Conservation (phyloP, 1,140 invertebrate species). For the Armadillidium nasatum region DNA sequence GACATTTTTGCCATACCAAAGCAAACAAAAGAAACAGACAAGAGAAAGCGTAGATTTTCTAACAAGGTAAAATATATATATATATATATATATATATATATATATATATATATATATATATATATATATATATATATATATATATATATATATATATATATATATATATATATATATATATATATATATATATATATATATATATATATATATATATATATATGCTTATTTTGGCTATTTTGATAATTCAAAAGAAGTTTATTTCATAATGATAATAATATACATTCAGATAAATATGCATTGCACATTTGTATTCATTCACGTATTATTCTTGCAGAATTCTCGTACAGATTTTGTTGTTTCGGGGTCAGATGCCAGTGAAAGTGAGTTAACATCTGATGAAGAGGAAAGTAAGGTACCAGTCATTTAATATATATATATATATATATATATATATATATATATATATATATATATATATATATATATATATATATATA, state of each 20-base stretch:
- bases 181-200: too few relatives aligned
- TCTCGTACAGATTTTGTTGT: conserved; percentile 21
- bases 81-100: too few relatives aligned
- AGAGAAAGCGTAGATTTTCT: not conserved
- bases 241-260: too few relatives aligned
- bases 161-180: too few relatives aligned
- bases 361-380: conserved; percentile 38
- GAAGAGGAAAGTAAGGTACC: conserved; percentile 38
- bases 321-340: not conserved
- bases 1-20: not conserved
- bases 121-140: too few relatives aligned
- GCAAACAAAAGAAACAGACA: not conserved
- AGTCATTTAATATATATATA: not conserved
- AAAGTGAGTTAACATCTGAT: conserved; percentile 37
- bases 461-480: not conserved
- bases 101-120: too few relatives aligned
- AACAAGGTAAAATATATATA: not conserved
- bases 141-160: too few relatives aligned
- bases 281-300: too few relatives aligned
- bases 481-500: not conserved
- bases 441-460: not conserved
- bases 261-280: too few relatives aligned
- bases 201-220: too few relatives aligned
- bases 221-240: too few relatives aligned
- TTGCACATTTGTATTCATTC: too few relatives aligned